Evolutionary conservation across 2,113 vertebrate genomes (phyloP).

Genomic region (Gobius niger): DNA sequence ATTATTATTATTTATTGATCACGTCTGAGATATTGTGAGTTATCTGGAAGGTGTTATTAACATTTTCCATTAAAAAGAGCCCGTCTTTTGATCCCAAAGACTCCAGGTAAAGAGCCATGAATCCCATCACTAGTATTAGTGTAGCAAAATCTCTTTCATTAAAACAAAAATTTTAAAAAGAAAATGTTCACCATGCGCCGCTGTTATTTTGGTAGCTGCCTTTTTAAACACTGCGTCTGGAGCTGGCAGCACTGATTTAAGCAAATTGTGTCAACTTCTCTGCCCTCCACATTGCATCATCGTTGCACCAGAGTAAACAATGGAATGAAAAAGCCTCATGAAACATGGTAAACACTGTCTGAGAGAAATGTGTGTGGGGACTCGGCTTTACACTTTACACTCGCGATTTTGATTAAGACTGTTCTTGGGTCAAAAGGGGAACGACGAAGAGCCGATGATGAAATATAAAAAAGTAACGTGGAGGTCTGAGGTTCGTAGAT

Average conservation of each 20-base stretch:
- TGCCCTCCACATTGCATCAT: not conserved
- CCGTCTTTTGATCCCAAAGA: too few relatives aligned
- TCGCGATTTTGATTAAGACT: not conserved
- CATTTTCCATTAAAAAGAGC: too few relatives aligned
- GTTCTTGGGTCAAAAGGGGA: not conserved
- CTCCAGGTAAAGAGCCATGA: too few relatives aligned
- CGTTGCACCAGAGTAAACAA: not conserved
- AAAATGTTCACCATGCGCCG: not conserved
- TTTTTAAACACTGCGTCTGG: not conserved
- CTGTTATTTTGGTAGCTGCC: not conserved
- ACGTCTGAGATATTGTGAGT: too few relatives aligned
- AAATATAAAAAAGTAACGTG: not conserved
- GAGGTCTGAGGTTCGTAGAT: not conserved
- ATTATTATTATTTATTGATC: too few relatives aligned
- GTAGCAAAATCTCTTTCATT: too few relatives aligned
- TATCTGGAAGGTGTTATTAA: too few relatives aligned
- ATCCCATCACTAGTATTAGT: too few relatives aligned
- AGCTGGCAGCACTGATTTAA: not conserved
- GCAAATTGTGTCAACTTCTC: constrained; percentile 3
- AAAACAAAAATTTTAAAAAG: not conserved
- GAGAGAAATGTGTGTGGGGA: not conserved
- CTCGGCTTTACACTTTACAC: too few relatives aligned
- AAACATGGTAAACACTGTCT: not conserved
- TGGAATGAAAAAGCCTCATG: not conserved
- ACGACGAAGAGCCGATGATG: not conserved